phyloP scores from a whole-genome alignment of 2,888 invertebrate species.

The Artemia sp. region DNA sequence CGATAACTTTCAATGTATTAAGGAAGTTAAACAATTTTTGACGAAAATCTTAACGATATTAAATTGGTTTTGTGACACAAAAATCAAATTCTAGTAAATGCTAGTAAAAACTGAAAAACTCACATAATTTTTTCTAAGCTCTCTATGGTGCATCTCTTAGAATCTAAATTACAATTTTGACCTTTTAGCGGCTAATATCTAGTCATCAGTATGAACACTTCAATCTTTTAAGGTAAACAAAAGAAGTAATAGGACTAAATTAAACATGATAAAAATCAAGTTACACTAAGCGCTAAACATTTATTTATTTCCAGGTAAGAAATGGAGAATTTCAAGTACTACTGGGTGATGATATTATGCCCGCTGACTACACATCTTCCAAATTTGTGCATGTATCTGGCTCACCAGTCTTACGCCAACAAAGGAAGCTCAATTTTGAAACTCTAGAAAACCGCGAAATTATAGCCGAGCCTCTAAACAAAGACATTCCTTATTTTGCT shows the following conservation, averaged over 20 bases:
- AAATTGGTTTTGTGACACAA: no score
- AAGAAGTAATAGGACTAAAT: background rate
- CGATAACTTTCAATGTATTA: no score
- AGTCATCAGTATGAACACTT: no score
- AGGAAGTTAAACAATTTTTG: no score
- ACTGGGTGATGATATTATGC: constrained; percentile 20
- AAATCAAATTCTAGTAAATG: no score
- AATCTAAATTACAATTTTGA: no score
- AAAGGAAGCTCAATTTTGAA: background rate
- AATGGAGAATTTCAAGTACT: constrained; percentile 19
- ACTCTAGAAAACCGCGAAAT: constrained; percentile 21
- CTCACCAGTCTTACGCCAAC: constrained; percentile 7
- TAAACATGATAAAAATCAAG: background rate
- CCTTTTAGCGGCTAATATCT: no score
- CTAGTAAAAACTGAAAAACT: no score
- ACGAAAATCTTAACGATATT: no score
- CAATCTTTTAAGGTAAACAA: background rate
- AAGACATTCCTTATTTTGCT: constrained; percentile 22
- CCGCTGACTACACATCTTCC: constrained; percentile 22
- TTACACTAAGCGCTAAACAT: background rate
- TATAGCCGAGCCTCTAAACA: constrained; percentile 18
- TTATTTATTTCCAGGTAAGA: constrained; percentile 19
- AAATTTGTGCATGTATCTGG: constrained; percentile 22
- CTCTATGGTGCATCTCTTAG: no score
- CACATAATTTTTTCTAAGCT: no score